phyloP scores from a whole-genome alignment of 2,113 vertebrate genomes.

The Monarcha castaneiventris region DNA sequence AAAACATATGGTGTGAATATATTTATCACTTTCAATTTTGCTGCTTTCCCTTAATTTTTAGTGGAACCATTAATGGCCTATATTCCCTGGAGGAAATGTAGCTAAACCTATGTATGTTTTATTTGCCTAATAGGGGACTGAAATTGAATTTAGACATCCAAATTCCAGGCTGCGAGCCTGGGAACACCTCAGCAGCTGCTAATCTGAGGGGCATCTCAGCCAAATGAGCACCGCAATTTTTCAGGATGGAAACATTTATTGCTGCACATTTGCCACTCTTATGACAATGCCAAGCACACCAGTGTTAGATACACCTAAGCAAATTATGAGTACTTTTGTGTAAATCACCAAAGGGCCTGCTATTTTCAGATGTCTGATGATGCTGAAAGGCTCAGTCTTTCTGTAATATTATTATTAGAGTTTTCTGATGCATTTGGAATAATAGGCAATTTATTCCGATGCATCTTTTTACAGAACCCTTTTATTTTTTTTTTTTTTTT shows the following conservation, averaged over 20 bases:
- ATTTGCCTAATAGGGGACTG: background rate
- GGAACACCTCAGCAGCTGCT: background rate
- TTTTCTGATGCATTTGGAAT: background rate
- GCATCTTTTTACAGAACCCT: background rate
- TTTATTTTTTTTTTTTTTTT: background rate
- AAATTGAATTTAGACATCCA: background rate
- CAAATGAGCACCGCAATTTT: background rate
- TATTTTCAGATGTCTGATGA: background rate
- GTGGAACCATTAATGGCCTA: background rate
- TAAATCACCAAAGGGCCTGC: background rate
- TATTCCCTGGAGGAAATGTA: background rate
- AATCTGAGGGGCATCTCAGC: background rate
- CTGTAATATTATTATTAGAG: background rate
- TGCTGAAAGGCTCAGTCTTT: background rate
- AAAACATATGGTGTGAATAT: slow-evolving; percentile 62
- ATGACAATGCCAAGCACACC: background rate
- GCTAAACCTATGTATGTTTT: background rate
- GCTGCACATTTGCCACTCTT: background rate
- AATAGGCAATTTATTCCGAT: background rate
- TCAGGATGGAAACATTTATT: background rate
- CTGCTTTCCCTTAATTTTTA: slow-evolving; percentile 23
- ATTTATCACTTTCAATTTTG: slow-evolving; percentile 46
- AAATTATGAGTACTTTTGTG: background rate
- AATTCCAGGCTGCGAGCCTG: background rate
- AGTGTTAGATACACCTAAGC: background rate